Conservation (phyloP, 2,113 vertebrate species). For the Podiceps cristatus region DNA sequence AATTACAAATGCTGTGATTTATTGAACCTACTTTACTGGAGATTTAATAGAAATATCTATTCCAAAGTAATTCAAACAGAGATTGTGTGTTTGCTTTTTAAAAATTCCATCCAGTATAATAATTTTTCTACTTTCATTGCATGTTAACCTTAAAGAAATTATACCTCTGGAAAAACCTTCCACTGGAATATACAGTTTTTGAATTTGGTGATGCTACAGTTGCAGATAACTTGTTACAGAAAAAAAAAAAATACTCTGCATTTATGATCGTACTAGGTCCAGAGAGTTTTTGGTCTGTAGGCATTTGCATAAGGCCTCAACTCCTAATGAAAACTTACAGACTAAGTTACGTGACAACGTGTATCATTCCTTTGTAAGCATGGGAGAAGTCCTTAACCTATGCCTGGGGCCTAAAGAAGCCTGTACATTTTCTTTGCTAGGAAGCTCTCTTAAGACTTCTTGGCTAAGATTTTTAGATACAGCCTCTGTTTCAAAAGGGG, state of each 20-base stretch:
- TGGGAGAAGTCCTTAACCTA: neutral
- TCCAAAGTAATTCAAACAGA: conserved; percentile 64
- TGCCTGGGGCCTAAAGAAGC: neutral
- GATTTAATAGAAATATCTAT: conserved; percentile 76
- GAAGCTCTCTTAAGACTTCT: neutral
- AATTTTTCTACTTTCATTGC: conserved; percentile 64
- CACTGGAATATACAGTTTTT: conserved; percentile 44
- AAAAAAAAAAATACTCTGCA: neutral
- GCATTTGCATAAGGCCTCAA: neutral
- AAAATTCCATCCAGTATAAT: conserved; percentile 55
- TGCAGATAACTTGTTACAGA: neutral
- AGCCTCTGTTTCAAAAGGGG: neutral
- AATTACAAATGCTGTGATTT: conserved; percentile 77
- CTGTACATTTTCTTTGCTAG: neutral
- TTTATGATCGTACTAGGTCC: neutral
- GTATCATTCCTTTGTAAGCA: neutral
- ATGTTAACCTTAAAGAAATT: conserved; percentile 71
- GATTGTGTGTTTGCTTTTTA: conserved; percentile 69
- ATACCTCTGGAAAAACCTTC: conserved; percentile 66
- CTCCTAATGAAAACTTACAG: neutral
- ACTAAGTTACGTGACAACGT: neutral
- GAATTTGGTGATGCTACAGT: neutral
- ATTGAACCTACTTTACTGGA: conserved; percentile 73
- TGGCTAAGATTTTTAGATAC: neutral
- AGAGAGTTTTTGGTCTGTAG: neutral